Conservation (phyloP, 37 sponge, comb jelly and placozoan genomes). For the Diacarnus erythraeanus region DNA sequence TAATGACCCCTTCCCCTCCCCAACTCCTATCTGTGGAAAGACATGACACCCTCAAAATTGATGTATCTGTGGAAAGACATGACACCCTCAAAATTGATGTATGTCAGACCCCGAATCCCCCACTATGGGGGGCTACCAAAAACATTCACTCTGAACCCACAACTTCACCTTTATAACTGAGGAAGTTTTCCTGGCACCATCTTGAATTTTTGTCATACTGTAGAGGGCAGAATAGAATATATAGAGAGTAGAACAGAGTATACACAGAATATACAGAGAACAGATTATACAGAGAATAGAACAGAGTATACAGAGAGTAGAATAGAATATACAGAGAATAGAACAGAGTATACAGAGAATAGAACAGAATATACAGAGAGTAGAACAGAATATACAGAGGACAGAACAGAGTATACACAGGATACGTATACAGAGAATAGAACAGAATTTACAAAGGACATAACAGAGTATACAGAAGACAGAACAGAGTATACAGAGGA, state of each 20-base stretch:
- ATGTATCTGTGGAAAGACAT: no score
- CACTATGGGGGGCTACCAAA: not conserved
- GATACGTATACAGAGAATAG: not conserved
- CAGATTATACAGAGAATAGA: not conserved
- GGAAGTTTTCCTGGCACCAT: slow-evolving; percentile 81
- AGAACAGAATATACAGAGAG: not conserved
- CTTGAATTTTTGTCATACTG: slow-evolving; percentile 70
- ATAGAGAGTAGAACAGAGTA: not conserved
- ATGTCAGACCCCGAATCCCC: no score
- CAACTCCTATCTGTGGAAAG: no score
- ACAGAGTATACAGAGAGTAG: not conserved
- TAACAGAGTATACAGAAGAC: slow-evolving; percentile 2
- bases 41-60: no score
- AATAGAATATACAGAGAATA: not conserved
- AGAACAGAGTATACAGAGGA: not conserved
- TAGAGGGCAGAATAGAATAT: not conserved
- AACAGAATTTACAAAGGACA: not conserved
- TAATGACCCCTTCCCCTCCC: no score
- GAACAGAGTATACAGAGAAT: slow-evolving; percentile 6
- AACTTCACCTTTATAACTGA: slow-evolving; percentile 76
- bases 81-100: not conserved
- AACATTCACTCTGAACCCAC: not conserved
- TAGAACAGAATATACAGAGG: not conserved
- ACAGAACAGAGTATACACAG: not conserved
- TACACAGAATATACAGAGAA: not conserved